These are phyloP conservation scores for Naja naja DNA, from an alignment of 2,113 vertebrate species.

Conservation along the genomic window DNA sequence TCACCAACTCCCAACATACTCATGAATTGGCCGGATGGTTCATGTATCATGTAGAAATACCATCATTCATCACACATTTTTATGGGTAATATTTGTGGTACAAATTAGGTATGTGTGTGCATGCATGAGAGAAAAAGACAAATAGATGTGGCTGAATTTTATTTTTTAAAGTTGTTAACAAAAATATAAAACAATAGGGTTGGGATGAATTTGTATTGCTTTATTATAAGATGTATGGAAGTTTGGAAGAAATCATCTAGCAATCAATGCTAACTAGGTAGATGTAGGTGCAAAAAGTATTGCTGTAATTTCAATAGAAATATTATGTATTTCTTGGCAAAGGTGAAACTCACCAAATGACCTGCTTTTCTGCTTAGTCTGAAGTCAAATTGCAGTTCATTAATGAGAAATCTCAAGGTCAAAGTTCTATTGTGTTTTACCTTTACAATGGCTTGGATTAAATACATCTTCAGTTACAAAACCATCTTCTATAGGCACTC, in stretches of 20 bases:
- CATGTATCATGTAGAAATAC: neutral
- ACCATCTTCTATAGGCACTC: neutral
- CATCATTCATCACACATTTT: neutral
- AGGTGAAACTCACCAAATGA: neutral
- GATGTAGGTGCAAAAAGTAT: neutral
- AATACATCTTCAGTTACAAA: neutral
- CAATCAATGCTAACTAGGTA: neutral
- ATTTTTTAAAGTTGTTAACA: neutral
- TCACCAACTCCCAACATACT: neutral
- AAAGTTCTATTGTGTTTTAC: neutral
- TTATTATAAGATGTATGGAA: neutral
- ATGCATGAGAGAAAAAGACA: neutral
- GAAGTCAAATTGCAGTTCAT: neutral
- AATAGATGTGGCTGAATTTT: neutral
- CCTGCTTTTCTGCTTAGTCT: neutral
- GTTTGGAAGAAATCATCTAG: neutral
- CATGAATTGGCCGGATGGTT: neutral
- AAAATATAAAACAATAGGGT: neutral
- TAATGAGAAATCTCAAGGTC: neutral
- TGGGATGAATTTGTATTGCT: neutral
- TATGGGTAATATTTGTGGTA: neutral
- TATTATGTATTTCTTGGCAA: neutral
- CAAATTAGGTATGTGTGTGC: neutral
- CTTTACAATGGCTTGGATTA: neutral
- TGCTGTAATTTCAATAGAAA: neutral